These are phyloP conservation scores for Hyalella azteca DNA, from an alignment of 2,888 invertebrate species.

Conservation along the genomic window DNA sequence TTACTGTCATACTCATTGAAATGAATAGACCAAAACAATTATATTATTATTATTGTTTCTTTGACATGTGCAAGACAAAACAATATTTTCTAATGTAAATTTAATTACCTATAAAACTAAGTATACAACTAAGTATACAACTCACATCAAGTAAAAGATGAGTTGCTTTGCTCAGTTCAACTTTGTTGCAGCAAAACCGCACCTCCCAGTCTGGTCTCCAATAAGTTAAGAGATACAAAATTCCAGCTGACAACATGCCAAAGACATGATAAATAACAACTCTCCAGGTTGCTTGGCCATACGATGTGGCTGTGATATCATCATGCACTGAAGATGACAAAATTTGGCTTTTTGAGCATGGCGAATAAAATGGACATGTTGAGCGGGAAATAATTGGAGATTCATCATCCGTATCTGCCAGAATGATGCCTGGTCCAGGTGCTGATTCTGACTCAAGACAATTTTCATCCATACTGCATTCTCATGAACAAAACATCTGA, in stretches of 20 bases:
- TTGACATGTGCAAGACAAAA: too few species aligned
- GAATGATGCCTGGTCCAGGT: background rate
- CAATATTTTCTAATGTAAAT: background rate
- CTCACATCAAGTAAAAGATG: slow-evolving; percentile 45
- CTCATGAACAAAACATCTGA: too few species aligned
- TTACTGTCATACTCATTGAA: too few species aligned
- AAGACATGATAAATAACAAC: slow-evolving; percentile 41
- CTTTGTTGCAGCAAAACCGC: slow-evolving; percentile 38
- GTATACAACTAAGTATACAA: background rate
- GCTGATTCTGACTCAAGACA: slow-evolving; percentile 11
- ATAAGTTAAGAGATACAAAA: slow-evolving; percentile 43
- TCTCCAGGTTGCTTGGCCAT: slow-evolving; percentile 7
- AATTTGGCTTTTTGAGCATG: slow-evolving; percentile 13
- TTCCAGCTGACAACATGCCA: slow-evolving; percentile 41
- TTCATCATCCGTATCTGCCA: background rate
- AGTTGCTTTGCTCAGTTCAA: slow-evolving; percentile 41
- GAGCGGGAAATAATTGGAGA: background rate
- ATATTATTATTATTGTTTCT: too few species aligned
- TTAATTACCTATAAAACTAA: background rate
- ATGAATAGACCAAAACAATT: too few species aligned
- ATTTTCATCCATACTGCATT: too few species aligned
- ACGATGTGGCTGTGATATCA: slow-evolving; percentile 38
- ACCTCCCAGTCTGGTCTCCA: slow-evolving; percentile 55
- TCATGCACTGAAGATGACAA: slow-evolving; percentile 31
- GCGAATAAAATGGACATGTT: background rate